Evolutionary conservation across 1,140 invertebrate genomes (phyloP), one percentile per base, ranked within the genome.

Genomic region (Caenorhabditis tropicalis): DNA sequence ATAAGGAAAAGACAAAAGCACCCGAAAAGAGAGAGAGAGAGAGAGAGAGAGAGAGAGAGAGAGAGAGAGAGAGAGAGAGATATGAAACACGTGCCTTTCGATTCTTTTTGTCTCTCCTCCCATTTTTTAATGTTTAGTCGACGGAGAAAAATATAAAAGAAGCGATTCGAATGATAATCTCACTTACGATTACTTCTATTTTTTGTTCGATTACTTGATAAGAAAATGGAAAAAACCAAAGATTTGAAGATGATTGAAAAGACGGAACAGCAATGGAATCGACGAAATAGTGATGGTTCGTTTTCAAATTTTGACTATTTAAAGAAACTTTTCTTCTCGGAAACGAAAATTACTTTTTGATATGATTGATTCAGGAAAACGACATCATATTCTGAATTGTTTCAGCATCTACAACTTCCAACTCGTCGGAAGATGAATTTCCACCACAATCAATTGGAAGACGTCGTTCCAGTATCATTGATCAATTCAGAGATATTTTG

Each of bases 401-500:
- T 65, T 65, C 29, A 65, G 58, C 58, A 15, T 65, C 29, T 24
- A 12, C 21, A 3, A 16, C 31, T 4, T 65, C 58, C 4, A 36
- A 5, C 58, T 33, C 29, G 1, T 60, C 56, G 7, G 27, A 5
- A 4, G 58, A 65, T 0, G 58, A 74, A 16, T 2, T 19, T 9
- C 29, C 12, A 36, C 58, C 65, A 15, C 33, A 33, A 12, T 9
- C 27, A 43, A 74, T 31, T 19, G 21, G 31, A 12, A 33, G 65
- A 24, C 65, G 65, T 24, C 65, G 65, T 46, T 16, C 33, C 36
- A 74, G 65, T 43, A n/a, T 74, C 9, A 74, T 74, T 6, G 65
- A 74, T 9, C 81, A 82, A 46, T 82, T 82, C 48, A 53, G 60
- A 10, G 60, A 65, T 60, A 60, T 82, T 58, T 19, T 58, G 27